Conservation (phyloP, 2,888 invertebrate species). For the Protonemura montana region DNA sequence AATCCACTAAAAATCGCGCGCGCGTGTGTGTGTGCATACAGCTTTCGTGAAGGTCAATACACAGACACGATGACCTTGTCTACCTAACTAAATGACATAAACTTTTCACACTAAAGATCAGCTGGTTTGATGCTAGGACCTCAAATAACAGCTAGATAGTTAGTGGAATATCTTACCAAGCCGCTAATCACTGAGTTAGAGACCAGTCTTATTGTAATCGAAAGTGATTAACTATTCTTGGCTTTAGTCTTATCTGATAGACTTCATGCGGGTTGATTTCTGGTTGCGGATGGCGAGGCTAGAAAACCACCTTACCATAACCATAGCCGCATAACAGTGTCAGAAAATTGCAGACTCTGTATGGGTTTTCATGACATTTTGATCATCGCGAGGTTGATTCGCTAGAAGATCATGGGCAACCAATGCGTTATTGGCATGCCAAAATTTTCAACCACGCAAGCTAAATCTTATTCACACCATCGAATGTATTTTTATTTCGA, state of each 20-base stretch:
- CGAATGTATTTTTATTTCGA: too few relatives aligned
- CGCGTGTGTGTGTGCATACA: background rate
- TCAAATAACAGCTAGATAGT: too few relatives aligned
- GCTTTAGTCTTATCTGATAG: background rate
- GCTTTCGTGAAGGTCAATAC: constrained; percentile 9
- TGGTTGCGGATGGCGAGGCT: background rate
- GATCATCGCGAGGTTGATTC: background rate
- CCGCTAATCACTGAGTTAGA: background rate
- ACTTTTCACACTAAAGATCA: background rate
- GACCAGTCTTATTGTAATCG: background rate
- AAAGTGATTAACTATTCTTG: background rate
- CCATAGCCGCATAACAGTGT: background rate
- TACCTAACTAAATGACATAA: constrained; percentile 8
- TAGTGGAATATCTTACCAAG: too few relatives aligned
- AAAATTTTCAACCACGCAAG: too few relatives aligned
- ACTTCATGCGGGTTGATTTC: background rate
- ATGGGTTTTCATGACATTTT: background rate
- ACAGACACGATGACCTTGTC: constrained; percentile 20
- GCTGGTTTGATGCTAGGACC: background rate
- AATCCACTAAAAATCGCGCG: background rate
- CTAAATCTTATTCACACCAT: too few relatives aligned
- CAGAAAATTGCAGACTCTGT: background rate
- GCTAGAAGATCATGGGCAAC: too few relatives aligned
- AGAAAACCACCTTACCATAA: background rate
- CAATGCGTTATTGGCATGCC: too few relatives aligned